Base-by-base conservation (phyloP, 2,888 invertebrate species). In the Siphonodentalium dalli region DNA sequence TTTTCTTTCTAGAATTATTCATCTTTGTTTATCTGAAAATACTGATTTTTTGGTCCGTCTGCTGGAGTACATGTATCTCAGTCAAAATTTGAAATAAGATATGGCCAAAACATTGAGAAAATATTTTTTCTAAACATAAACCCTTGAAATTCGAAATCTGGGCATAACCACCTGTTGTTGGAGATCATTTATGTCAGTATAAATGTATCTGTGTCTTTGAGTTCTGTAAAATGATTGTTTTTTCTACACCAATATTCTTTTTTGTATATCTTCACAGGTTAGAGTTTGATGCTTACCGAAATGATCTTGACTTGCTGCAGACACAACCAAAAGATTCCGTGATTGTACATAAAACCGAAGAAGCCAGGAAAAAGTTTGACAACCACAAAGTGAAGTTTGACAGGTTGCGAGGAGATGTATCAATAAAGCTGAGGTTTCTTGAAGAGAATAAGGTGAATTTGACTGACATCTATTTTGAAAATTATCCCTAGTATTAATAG, bases 281-380 rank as follows among this genome's bases (percentile, higher is more conserved):
- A 82, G 97, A 98, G 82, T 98, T 93, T 82, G 98, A 99, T 86
- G 98, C 98, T 41, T 96, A 97, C 83, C 89, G 97, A 78, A 90
- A 91, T 79, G 98, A 98, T 84, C 84, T 96, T 74, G 95, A 96
- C 81, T 86, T 89, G 48, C 84, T 92, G 69, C 88, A 90, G 58
- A 34, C 88, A 55, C 72, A 69, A 8, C 74, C 77, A n/a, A 62
- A 71, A 56, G 79, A 79, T 53, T 55, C 66, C 13, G 59, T 66
- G 3, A 62, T 65, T 46, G 84, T 85, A 55, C 86, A 88, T 27
- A 84, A 85, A 71, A 84, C 91, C 26, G 92, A 92, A 75, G 90
- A 92, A 70, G 88, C 93, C 24, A 90, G 92, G 76, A 85, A 87
- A 60, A 89, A 88, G 80, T 93, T 90, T 83, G 89, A 90, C 75